phyloP scores from a whole-genome alignment of 2,797 vertebrate genomes.

The Esox lucius region DNA sequence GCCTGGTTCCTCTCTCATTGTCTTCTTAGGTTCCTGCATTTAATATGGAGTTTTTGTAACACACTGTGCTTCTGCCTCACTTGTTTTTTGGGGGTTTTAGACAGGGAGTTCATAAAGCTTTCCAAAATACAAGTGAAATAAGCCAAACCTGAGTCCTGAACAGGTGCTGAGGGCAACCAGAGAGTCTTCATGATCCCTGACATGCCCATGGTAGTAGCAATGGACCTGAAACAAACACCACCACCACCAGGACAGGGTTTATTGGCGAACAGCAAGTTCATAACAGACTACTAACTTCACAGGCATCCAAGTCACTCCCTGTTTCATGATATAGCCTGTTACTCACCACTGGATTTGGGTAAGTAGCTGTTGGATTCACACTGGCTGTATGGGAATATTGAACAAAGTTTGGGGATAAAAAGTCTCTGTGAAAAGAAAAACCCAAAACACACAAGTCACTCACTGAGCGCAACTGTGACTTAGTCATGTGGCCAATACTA shows the following conservation, averaged over 20 bases:
- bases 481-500: not conserved
- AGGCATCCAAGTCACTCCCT: not conserved
- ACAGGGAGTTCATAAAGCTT: too few species aligned
- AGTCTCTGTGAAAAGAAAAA: slow-evolving; percentile 69
- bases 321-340: not conserved
- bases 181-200: slow-evolving; percentile 79
- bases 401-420: slow-evolving; percentile 78
- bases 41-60: too few species aligned
- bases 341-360: slow-evolving; percentile 63
- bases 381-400: slow-evolving; percentile 62
- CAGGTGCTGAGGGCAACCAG: slow-evolving; percentile 83
- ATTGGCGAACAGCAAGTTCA: not conserved
- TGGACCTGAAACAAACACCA: slow-evolving; percentile 65
- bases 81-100: too few species aligned
- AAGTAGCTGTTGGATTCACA: slow-evolving; percentile 55
- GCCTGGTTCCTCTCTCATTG: too few species aligned
- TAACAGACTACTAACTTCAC: not conserved
- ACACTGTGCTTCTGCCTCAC: too few species aligned
- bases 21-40: too few species aligned
- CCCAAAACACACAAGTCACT: not conserved
- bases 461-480: not conserved
- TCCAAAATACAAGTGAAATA: not conserved
- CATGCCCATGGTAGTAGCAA: slow-evolving; percentile 84
- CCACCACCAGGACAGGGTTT: not conserved
- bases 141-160: slow-evolving; percentile 81